Conservation (phyloP, 1,140 invertebrate genomes). For the Zaprionus taronus region DNA sequence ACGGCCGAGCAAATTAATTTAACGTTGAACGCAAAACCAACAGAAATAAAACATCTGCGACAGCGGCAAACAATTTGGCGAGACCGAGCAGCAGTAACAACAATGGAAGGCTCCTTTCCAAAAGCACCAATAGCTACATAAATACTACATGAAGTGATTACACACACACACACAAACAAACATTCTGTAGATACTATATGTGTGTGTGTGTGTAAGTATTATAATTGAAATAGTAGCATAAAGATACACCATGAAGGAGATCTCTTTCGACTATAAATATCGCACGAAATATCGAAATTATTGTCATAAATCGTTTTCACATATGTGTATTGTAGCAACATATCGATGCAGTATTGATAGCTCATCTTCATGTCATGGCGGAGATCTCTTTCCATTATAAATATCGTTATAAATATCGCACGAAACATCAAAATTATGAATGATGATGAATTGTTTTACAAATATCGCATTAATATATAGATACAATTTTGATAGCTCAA, state of each 20-base stretch:
- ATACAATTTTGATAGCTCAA: too few relatives aligned
- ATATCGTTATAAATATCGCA: background rate
- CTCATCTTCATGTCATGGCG: background rate
- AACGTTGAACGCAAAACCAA: slow-evolving; percentile 69
- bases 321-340: too few relatives aligned
- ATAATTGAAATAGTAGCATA: slow-evolving; percentile 14
- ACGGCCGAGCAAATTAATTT: slow-evolving; percentile 80
- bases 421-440: too few relatives aligned
- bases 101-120: slow-evolving; percentile 11
- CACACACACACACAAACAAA: background rate
- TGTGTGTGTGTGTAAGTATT: background rate
- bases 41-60: slow-evolving; percentile 58
- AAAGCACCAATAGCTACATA: slow-evolving; percentile 3
- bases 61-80: slow-evolving; percentile 34
- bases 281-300: background rate
- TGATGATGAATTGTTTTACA: too few relatives aligned
- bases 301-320: too few relatives aligned
- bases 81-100: slow-evolving; percentile 17
- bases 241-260: background rate
- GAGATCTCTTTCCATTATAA: background rate
- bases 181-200: background rate
- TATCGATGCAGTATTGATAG: too few relatives aligned
- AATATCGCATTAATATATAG: background rate
- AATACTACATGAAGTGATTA: slow-evolving; percentile 1
- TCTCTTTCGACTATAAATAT: background rate